Conservation (phyloP, 2,888 invertebrate genomes). For the Andrena hattorfiana region DNA sequence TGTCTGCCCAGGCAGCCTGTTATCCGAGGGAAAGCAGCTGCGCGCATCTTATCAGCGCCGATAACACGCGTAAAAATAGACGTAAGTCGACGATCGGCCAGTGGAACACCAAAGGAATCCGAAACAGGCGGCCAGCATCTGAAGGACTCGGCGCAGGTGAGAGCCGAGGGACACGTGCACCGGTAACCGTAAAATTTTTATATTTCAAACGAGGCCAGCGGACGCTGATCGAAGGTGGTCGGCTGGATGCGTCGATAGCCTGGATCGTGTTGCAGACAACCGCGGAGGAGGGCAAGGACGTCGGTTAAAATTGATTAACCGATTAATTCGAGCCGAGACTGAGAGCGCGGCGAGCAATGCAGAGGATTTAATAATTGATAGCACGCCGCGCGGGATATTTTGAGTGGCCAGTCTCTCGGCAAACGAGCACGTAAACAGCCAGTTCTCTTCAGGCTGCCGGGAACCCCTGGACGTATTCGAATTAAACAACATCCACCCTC, state of each 20-base stretch:
- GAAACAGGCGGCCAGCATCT: constrained; percentile 27
- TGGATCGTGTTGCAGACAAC: neutral
- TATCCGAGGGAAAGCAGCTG: constrained; percentile 53
- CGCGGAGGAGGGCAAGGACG: constrained; percentile 11
- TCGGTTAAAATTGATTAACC: constrained; percentile 11
- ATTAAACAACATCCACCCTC: constrained; percentile 2
- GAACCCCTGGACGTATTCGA: constrained; percentile 1
- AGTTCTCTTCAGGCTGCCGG: neutral
- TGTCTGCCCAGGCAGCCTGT: constrained; percentile 32
- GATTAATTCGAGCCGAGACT: constrained; percentile 1
- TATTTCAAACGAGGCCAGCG: neutral
- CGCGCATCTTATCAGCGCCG: constrained; percentile 50
- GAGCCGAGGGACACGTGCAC: constrained; percentile 31
- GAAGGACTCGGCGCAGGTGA: constrained; percentile 42
- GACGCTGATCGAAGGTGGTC: neutral
- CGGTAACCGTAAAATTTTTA: constrained; percentile 15
- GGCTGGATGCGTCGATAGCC: neutral
- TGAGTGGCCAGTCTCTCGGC: neutral
- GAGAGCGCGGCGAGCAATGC: neutral
- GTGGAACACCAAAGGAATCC: constrained; percentile 30
- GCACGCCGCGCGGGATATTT: neutral
- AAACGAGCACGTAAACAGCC: neutral
- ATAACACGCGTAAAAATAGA: constrained; percentile 56
- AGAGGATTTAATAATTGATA: neutral
- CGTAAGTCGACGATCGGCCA: constrained; percentile 26